Conservation (phyloP, 1,140 invertebrate genomes). For the Drosophila ambigua region DNA sequence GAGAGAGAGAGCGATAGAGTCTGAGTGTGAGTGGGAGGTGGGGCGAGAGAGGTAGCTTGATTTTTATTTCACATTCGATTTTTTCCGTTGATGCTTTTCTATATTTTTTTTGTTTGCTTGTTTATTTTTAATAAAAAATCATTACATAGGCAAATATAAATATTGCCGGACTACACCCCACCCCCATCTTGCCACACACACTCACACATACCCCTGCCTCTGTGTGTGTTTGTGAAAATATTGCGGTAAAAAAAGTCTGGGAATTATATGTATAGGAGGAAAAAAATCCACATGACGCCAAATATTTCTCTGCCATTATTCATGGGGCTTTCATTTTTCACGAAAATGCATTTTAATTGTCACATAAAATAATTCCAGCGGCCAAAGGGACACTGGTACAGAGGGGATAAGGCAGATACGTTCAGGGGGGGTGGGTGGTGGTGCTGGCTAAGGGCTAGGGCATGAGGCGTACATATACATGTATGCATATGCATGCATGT, state of each 20-base stretch:
- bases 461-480: no score
- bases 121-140: conserved; percentile 75
- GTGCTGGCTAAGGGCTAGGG: no score
- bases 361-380: conserved; percentile 55
- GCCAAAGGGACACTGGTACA: no score
- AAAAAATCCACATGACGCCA: conserved; percentile 70
- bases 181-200: no score
- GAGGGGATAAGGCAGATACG: not conserved
- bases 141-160: conserved; percentile 78
- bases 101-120: conserved; percentile 25
- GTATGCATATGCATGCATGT: not conserved
- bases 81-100: conserved; percentile 30
- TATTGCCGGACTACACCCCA: conserved; percentile 26
- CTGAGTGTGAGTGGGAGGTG: not conserved
- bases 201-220: not conserved
- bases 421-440: no score
- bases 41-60: not conserved
- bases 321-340: conserved; percentile 70
- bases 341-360: conserved; percentile 70
- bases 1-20: not conserved
- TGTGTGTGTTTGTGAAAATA: conserved; percentile 46
- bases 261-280: conserved; percentile 57
- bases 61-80: conserved; percentile 16
- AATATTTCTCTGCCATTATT: conserved; percentile 76
- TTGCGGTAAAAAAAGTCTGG: conserved; percentile 69